Evolutionary conservation across 2,797 vertebrate genomes (phyloP), one percentile per base, ranked within the genome.

Genomic region (Pseudomugil tenellus): DNA sequence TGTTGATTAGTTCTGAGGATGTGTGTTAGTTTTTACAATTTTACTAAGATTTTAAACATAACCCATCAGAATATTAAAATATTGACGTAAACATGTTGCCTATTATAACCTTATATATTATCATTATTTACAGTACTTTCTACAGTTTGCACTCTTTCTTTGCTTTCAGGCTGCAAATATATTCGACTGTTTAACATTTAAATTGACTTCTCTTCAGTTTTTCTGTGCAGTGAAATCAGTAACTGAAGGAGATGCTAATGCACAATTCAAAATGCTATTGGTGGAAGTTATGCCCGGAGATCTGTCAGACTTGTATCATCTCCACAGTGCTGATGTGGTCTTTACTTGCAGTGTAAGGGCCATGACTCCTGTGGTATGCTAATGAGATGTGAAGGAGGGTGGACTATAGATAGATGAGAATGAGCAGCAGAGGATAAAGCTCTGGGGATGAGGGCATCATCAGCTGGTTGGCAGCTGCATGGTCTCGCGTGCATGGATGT

Each of bases 341-440:
- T 76, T 81, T 66, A 39, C 72, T 67, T 77, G 76, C 73, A 59
- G 67, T 1, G 32, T 3, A 43, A 72, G 63, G 46, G 58, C 52
- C 61, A 58, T 9, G 25, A 74, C 80, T 78, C 70, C 61, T 58
- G 71, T 61, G 77, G 68, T 80, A 80, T 85, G 81, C 73, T 84
- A 86, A 88, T 64, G 56, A 84, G 83, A 72, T 76, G 67, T 74
- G 72, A 80, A 71, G 76, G 62, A 74, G 56, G 58, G 67, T 55
- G 58, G 19, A 14, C 10, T 26, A 43, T 29, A 80, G 84, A 91
- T 84, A 73, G 79, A 86, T 86, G 70, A 84, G 67, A 67, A 67
- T 49, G 79, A 76, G 72, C 80, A 84, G 62, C 60, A 49, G 72
- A 83, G 87, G 80, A 83, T 83, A 64, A 79, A 80, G 63, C 76